Evolutionary conservation across 64 coral and sea anemone species (phyloP), one percentile per base, ranked within the genome.

Genomic region (Montipora efflorescens): DNA sequence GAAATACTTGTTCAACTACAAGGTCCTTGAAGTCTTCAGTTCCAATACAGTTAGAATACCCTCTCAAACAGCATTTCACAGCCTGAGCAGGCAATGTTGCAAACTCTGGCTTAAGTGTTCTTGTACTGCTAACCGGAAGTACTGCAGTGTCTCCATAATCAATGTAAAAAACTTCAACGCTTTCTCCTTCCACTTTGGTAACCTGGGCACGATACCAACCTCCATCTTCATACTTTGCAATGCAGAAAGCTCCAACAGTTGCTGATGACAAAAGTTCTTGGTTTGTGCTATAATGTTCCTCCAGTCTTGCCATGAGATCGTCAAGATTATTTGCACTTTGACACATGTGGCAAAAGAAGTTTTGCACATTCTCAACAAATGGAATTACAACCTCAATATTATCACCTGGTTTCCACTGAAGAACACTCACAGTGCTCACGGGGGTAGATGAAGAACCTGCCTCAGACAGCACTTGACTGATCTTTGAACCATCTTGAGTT

Each of bases 261-360:
- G 79, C 47, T 2, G 67, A 77, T 10, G 18, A 8, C 4, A 81
- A 4, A 66, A 12, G 19, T 16, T 88, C 67, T 36, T 91, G 76
- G 68, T 72, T 20, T 44, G 74, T 51, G 23, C 77, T 74, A 58
- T 88, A 93, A 92, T 99, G 90, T 55, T 72, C 87, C 53, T 86
- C 83, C 58, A 99, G 80, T 64, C 22, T 80, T 48, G 8, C 84
- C 97, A 99, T 99, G 47, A 99, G 85, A 43, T 92, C 77, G 58
- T 92, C 89, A 19, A 99, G 83, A 16, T 92, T 50, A 51, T 61
- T 51, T 12, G 92, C 70, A 80, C 80, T 91, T 53, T 93, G 89
- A 72, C 88, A 96, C 2, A 95, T 15, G 59, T 96, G 95, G 48
- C 94, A 96, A 58, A 92, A 99, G 78, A 99, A 99, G 18, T 87